Evolutionary conservation across 2,797 vertebrate genomes (phyloP).

Genomic region (Thamnophis elegans): DNA sequence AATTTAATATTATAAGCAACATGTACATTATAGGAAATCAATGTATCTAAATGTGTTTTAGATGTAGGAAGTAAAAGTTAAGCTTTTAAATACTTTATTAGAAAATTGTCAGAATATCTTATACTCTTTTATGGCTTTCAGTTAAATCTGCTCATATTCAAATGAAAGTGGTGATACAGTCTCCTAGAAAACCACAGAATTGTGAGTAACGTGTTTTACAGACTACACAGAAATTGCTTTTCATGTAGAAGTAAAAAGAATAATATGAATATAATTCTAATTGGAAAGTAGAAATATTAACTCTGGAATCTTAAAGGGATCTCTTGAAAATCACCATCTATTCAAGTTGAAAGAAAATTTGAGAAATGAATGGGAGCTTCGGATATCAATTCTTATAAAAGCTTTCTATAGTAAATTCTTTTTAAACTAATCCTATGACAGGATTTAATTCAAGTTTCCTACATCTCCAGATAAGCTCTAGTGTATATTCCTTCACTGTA

Average conservation of each 20-base stretch:
- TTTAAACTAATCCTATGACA: neutral
- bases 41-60: neutral
- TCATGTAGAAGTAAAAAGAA: neutral
- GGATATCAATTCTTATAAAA: neutral
- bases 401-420: neutral
- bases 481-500: neutral
- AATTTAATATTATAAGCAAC: constrained; percentile 26
- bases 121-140: neutral
- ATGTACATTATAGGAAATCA: neutral
- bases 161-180: neutral
- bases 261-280: neutral
- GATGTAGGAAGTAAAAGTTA: neutral
- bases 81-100: neutral
- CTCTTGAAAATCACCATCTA: neutral
- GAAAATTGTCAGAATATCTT: neutral
- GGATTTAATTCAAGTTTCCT: neutral
- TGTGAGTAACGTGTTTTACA: neutral
- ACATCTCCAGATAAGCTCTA: neutral
- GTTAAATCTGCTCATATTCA: neutral
- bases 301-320: neutral
- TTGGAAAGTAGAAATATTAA: neutral
- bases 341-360: neutral
- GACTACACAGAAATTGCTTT: neutral
- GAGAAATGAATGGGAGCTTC: neutral
- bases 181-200: neutral